These are phyloP conservation scores for Drosophila arawakana DNA, from an alignment of 1,140 invertebrate genomes.

Conservation along the genomic window DNA sequence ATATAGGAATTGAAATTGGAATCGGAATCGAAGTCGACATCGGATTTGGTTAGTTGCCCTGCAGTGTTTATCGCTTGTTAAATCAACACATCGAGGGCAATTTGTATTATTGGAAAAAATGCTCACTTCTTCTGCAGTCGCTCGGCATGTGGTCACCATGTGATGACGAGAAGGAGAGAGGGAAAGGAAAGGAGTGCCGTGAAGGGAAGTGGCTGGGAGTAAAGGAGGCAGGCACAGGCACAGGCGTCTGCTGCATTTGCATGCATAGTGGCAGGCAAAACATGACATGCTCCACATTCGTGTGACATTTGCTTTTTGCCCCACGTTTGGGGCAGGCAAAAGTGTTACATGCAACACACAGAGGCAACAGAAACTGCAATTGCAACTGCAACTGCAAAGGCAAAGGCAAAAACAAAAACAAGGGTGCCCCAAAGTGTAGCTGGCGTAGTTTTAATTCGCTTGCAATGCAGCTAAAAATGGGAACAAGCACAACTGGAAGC, in stretches of 20 bases:
- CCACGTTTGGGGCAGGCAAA: constrained; percentile 31
- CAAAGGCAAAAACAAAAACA: constrained; percentile 14
- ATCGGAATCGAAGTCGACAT: constrained; percentile 26
- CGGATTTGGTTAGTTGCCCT: constrained; percentile 35
- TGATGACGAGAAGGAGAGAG: constrained; percentile 16
- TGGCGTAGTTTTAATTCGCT: constrained; percentile 3
- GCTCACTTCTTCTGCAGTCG: constrained; percentile 32
- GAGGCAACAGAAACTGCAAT: constrained; percentile 6
- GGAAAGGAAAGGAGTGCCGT: background rate
- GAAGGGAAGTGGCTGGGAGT: too few species aligned
- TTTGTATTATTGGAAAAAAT: constrained; percentile 54
- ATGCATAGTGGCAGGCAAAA: constrained; percentile 60
- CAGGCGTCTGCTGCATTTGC: constrained; percentile 35
- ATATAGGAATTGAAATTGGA: constrained; percentile 11
- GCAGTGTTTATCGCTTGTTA: constrained; percentile 46
- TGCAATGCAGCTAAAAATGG: constrained; percentile 34
- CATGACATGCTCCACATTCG: constrained; percentile 78
- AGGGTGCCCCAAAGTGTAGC: constrained; percentile 44
- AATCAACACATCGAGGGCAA: constrained; percentile 56
- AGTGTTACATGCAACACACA: constrained; percentile 71
- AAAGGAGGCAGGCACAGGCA: background rate
- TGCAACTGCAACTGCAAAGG: background rate
- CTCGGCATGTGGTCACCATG: constrained; percentile 75
- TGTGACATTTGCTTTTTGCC: constrained; percentile 64
- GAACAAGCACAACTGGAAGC: constrained; percentile 17